Conservation (phyloP, 2,113 vertebrate species). For the Sminthopsis crassicaudata region DNA sequence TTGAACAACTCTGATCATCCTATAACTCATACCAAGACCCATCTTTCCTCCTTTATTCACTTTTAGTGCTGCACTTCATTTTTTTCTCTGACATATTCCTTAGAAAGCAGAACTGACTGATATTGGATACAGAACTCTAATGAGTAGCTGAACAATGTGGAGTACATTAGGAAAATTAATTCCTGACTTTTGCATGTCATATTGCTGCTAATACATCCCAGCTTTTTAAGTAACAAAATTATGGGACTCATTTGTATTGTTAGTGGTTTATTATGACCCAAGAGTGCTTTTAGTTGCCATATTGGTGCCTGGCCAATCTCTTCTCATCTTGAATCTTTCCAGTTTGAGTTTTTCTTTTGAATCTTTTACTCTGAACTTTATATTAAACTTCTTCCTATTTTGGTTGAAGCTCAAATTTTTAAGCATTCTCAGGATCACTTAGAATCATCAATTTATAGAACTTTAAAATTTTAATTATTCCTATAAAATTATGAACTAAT, state of each 20-base stretch:
- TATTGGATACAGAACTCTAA: conserved; percentile 59
- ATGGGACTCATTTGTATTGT: background rate
- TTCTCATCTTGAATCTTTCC: background rate
- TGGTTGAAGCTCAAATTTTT: background rate
- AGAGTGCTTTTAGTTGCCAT: rapidly evolving
- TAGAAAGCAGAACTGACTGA: conserved; percentile 55
- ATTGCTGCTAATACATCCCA: conserved; percentile 46
- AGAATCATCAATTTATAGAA: background rate
- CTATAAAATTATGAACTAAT: background rate
- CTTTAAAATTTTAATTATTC: background rate
- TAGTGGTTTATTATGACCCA: rapidly evolving
- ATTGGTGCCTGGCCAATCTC: rapidly evolving
- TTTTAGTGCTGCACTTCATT: conserved; percentile 65
- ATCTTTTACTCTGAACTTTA: background rate
- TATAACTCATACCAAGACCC: conserved; percentile 26
- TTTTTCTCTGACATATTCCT: conserved; percentile 67
- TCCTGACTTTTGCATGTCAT: background rate
- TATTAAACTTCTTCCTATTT: background rate
- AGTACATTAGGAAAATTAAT: conserved; percentile 67
- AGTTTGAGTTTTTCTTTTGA: background rate
- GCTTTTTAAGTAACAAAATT: conserved; percentile 3
- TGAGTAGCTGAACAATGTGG: conserved; percentile 60
- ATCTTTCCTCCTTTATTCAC: conserved; percentile 50
- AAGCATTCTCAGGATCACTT: background rate
- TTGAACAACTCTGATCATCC: conserved; percentile 12